Evolutionary conservation across 2,888 invertebrate species (phyloP).

Genomic region (Euplexia lucipara): DNA sequence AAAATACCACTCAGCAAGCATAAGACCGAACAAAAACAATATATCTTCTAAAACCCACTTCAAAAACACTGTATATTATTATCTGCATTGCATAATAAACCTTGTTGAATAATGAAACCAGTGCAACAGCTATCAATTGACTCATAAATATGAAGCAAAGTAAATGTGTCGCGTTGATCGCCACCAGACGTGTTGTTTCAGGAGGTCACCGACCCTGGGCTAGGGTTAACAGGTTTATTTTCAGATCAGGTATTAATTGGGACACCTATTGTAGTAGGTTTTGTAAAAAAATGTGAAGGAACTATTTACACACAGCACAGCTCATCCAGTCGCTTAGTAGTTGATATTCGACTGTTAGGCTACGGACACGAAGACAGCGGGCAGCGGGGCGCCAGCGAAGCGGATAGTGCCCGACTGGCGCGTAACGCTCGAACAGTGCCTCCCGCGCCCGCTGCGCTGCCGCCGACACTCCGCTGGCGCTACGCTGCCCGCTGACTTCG

Average conservation of each 20-base stretch:
- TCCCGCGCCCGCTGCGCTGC: no score
- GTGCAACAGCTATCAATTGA: conserved; percentile 54
- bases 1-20: neutral
- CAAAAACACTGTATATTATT: conserved; percentile 21
- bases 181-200: conserved; percentile 42
- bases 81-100: conserved; percentile 42
- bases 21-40: conserved; percentile 1
- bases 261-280: conserved; percentile 13
- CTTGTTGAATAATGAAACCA: conserved; percentile 50
- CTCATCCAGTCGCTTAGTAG: no score
- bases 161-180: conserved; percentile 40
- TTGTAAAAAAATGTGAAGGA: neutral
- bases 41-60: conserved; percentile 9
- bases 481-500: no score
- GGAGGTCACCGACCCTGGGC: conserved; percentile 34
- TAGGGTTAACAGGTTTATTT: conserved; percentile 23
- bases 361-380: no score
- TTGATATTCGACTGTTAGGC: no score
- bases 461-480: no score
- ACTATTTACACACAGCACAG: no score
- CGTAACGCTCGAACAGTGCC: no score
- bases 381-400: no score
- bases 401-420: no score
- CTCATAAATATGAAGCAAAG: conserved; percentile 56
- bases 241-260: conserved; percentile 22